Evolutionary conservation across 2,888 invertebrate genomes (phyloP).

Genomic region (Maniola hyperantus): DNA sequence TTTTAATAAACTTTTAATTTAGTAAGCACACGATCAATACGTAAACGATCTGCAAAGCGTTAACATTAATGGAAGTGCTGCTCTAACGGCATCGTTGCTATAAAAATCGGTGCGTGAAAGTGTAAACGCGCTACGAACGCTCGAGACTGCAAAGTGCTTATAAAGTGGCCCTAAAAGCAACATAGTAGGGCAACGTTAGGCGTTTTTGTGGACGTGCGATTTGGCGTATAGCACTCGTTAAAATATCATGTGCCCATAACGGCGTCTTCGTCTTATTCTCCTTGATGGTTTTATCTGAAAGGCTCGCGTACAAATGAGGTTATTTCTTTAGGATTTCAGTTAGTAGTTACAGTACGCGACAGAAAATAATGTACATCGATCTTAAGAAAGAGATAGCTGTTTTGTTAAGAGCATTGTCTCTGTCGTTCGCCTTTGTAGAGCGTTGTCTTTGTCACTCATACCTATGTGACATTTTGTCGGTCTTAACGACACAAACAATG

Average conservation of each 20-base stretch:
- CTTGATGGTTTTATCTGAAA: conserved; percentile 24
- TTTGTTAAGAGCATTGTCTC: no score
- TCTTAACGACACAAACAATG: no score
- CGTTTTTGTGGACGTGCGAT: conserved; percentile 48
- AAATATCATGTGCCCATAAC: conserved; percentile 41
- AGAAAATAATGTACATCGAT: no score
- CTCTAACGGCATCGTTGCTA: conserved; percentile 23
- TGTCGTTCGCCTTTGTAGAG: no score
- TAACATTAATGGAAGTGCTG: conserved; percentile 16
- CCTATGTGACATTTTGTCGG: no score
- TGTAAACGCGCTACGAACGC: conserved; percentile 42
- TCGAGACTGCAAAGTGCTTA: conserved; percentile 59
- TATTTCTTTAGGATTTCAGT: background rate
- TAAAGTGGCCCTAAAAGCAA: conserved; percentile 56
- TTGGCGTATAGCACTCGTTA: conserved; percentile 49
- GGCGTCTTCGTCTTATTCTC: conserved; percentile 27
- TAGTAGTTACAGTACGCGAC: background rate
- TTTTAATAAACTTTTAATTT: no score
- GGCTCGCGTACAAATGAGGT: conserved; percentile 10
- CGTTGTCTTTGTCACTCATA: no score
- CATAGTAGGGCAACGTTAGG: conserved; percentile 39
- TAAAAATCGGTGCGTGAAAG: conserved; percentile 33
- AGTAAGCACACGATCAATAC: no score
- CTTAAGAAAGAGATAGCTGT: no score
- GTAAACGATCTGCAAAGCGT: no score